phyloP scores from a whole-genome alignment of 2,797 vertebrate species.

The Forpus xanthops region DNA sequence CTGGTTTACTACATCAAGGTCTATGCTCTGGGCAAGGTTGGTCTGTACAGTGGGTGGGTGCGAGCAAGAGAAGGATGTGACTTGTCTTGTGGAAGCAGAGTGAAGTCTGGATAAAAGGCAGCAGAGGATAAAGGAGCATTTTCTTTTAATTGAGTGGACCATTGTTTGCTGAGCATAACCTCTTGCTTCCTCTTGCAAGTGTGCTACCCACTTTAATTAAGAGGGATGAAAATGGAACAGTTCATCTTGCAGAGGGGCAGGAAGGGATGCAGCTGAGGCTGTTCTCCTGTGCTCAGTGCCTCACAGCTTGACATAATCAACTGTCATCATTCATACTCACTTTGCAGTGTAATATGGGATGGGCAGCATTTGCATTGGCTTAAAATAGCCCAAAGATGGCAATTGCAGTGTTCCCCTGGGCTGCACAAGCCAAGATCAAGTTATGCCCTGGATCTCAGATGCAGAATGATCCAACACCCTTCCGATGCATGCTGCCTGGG shows the following conservation, averaged over 20 bases:
- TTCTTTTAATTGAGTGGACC: constrained; percentile 21
- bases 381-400: neutral
- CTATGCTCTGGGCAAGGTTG: neutral
- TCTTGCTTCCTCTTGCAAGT: constrained; percentile 10
- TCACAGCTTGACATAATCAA: constrained; percentile 28
- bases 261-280: constrained; percentile 49
- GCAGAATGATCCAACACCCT: neutral
- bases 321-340: constrained; percentile 38
- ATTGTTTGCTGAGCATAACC: constrained; percentile 41
- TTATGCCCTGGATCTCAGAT: neutral
- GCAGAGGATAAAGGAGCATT: neutral
- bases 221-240: constrained; percentile 18
- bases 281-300: neutral
- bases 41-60: neutral
- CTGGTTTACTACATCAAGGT: neutral
- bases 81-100: neutral
- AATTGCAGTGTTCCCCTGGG: neutral
- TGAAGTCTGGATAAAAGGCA: neutral
- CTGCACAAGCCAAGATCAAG: neutral
- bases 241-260: constrained; percentile 18
- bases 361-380: neutral
- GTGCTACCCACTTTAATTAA: constrained; percentile 37
- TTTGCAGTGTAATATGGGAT: neutral
- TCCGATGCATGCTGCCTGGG: neutral
- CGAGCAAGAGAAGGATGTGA: neutral